Evolutionary conservation across 2,888 invertebrate species (phyloP).

Genomic region (Hypolimnas misippus): DNA sequence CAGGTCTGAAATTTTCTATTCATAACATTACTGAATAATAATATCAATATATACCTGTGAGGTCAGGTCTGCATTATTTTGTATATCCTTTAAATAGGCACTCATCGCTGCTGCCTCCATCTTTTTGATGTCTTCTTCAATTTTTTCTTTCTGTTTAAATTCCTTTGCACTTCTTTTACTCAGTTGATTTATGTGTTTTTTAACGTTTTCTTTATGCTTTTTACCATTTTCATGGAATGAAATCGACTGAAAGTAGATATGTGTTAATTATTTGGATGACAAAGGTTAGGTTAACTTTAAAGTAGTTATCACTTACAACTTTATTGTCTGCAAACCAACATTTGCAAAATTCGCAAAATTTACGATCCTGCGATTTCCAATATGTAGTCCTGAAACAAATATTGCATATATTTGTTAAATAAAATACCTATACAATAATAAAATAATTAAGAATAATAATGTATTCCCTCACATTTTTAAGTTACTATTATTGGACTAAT

Average conservation of each 20-base stretch:
- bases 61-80: constrained; percentile 86
- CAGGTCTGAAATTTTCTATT: too few species aligned
- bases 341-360: constrained; percentile 98
- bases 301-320: constrained; percentile 85
- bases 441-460: too few species aligned
- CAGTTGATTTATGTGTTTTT: constrained; percentile 92
- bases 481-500: too few species aligned
- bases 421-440: too few species aligned
- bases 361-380: constrained; percentile 98
- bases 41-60: constrained; percentile 71
- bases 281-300: background rate
- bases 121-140: constrained; percentile 90
- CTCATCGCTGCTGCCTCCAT: constrained; percentile 96
- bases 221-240: constrained; percentile 97
- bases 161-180: constrained; percentile 92
- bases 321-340: constrained; percentile 99
- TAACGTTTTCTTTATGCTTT: constrained; percentile 95
- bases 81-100: constrained; percentile 94
- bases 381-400: constrained; percentile 91
- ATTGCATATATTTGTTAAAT: too few species aligned
- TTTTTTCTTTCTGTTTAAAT: constrained; percentile 89
- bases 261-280: background rate
- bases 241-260: constrained; percentile 89
- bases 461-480: too few species aligned
- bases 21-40: too few species aligned